These are phyloP conservation scores for Indicator indicator DNA, from an alignment of 2,113 vertebrate species.

Conservation along the genomic window DNA sequence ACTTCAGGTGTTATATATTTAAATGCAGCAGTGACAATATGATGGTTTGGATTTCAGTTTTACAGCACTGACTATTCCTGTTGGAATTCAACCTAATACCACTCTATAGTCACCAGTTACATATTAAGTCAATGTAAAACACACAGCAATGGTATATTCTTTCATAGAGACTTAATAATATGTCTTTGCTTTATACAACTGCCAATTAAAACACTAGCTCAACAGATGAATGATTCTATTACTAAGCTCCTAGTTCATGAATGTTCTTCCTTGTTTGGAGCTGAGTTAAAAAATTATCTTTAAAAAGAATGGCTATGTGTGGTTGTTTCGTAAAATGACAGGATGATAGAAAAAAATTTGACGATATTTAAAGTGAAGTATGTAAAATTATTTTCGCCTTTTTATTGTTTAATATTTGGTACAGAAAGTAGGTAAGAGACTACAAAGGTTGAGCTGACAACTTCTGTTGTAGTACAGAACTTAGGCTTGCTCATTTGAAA, in stretches of 20 bases:
- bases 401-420: neutral
- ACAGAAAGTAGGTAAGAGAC: neutral
- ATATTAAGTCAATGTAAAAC: neutral
- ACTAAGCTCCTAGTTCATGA: neutral
- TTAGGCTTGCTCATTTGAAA: neutral
- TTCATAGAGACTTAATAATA: neutral
- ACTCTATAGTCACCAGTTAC: neutral
- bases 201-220: conserved; percentile 6
- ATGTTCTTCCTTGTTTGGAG: neutral
- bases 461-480: neutral
- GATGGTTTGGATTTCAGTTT: neutral
- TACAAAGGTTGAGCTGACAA: neutral
- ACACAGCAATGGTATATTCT: neutral
- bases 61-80: neutral
- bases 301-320: neutral
- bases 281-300: neutral
- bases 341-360: neutral
- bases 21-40: neutral
- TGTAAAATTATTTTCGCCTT: neutral
- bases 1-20: neutral
- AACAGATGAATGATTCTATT: neutral
- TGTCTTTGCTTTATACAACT: neutral
- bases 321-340: neutral
- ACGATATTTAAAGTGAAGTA: neutral
- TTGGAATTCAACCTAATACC: neutral